Evolutionary conservation across 2,888 invertebrate species (phyloP), one percentile per base, ranked within the genome.

Genomic region (Chesias legatella): DNA sequence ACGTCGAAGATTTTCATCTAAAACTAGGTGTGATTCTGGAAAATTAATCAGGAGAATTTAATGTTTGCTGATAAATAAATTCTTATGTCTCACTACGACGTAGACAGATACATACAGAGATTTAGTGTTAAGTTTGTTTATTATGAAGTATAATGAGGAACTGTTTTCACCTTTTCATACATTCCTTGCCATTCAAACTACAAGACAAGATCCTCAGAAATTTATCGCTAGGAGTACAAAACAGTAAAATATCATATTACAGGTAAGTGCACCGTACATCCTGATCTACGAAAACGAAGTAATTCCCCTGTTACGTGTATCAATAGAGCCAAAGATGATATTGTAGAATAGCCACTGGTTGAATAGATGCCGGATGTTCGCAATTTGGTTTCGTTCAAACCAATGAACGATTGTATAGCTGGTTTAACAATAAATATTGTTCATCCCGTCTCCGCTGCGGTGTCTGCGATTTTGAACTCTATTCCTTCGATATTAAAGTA

Each of bases 371-470:
- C 86, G 88, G 86, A 86, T 84, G 86, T 84, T 64, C 78, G 79
- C 86, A 82, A 86, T 86, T 83, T 83, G 59, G 79, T 78, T 83
- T 76, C 67, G 79, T 82, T 72, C 86, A 68, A 75, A 60, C 75
- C 86, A 85, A 73, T 85, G 84, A 82, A 73, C 77, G 66, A 64
- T 60, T 69, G 68, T 74, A 77, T 80, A 77, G 79, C 68, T 68
- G 79, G 79, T 68, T 83, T 84, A 78, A 83, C 82, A 83, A 84
- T 82, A 73, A 79, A 84, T 78, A 84, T 80, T 84, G 83, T 81
- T 80, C 85, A 86, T 82, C 82, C 76, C 73, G 69, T 73, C 60
- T 65, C 63, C 61, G 61, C 48, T 28, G 44, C 44, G 42, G 7
- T 22, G 6, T 33, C 4, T 3, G 1, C 13, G 11, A 43, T 43